Evolutionary conservation across 2,113 vertebrate species (phyloP), one percentile per base, ranked within the genome.

Genomic region (Lonchura striata): DNA sequence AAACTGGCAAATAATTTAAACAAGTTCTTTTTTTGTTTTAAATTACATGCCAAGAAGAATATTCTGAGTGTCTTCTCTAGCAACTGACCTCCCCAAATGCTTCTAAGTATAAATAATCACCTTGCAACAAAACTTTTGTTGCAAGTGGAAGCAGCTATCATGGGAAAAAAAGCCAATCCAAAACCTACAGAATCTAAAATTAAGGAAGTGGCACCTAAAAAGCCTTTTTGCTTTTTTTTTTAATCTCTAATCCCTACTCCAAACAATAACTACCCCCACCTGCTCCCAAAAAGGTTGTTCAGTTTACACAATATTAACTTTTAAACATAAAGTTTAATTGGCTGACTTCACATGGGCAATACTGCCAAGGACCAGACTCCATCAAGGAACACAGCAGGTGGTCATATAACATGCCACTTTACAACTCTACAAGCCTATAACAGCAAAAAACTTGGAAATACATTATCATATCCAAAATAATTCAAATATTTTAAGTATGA

Each of bases 381-480:
- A 54, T 14, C 81, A 82, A 59, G 61, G 80, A 84, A 91, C 54
- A 84, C 80, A 81, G 87, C 56, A 89, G 71, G 74, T 74, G 64
- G 21, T 91, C 90, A 84, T 92, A 33, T 13, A 84, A 79, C 83
- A 72, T 74, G 75, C 88, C 93, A 90, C 90, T 82, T 88, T n/a
- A 90, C 71, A 94, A 82, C 35, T 79, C 89, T 95, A 96, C 92
- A 91, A 72, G 72, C 80, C 90, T 96, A 72, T 28, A 90, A 82
- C 69, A 95, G 52, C 90, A 86, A 88, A 95, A 83, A 94, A 82
- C 61, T 60, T 90, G 96, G 96, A 98, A 97, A 96, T 94, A 82
- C 71, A 88, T 85, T 86, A 85, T 82, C 90, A 54, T 96, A 94
- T 79, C 88, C 93, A 85, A 87, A 92, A 86, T 37, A 79, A 70